Evolutionary conservation across 2,888 invertebrate species (phyloP), one percentile per base, ranked within the genome.

Genomic region (Muschampia plurimacula): DNA sequence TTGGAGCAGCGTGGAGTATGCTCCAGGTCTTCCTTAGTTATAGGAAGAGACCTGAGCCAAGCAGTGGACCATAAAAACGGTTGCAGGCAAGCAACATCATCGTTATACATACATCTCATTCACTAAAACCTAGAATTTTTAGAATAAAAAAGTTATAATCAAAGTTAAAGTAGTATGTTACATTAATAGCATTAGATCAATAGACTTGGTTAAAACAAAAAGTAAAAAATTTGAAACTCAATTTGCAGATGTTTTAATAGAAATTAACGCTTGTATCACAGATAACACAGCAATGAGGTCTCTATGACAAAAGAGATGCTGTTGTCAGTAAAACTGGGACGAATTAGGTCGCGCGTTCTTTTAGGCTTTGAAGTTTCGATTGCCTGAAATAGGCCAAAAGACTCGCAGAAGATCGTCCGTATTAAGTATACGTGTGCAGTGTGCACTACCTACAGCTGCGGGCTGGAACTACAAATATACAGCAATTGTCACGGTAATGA

Each of bases 331-430:
- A 46, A 68, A 64, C 64, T 72, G 72, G 72, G 64, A 68, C 67
- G 72, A 72, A 28, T 64, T 68, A 39, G 72, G 64, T 72, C 64
- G 67, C 64, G 72, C 67, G 63, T 68, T 67, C 67, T 72, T 68
- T 72, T 59, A 68, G 46, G 64, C 68, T 72, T 72, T 72, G 68
- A 64, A 55, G 62, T 72, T 72, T 72, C 72, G 57, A 72, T 73
- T 68, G 68, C 68, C 62, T 59, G 57, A 68, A 73, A 68, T 64
- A 68, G 68, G 72, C 49, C 62, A 73, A 68, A 73, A 73, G 72
- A 57, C 46, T 64, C 44, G 49, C 9, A 57, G 52, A 57, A 15
- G 55, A 55, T 55, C 22, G 15, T 55, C n/a, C 49, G 6, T 49
- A n/a, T 49, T n/a, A 49, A 49, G 49, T 44, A 12, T 44, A 12